Conservation (phyloP, 2,113 vertebrate genomes). For the Buteo buteo region DNA sequence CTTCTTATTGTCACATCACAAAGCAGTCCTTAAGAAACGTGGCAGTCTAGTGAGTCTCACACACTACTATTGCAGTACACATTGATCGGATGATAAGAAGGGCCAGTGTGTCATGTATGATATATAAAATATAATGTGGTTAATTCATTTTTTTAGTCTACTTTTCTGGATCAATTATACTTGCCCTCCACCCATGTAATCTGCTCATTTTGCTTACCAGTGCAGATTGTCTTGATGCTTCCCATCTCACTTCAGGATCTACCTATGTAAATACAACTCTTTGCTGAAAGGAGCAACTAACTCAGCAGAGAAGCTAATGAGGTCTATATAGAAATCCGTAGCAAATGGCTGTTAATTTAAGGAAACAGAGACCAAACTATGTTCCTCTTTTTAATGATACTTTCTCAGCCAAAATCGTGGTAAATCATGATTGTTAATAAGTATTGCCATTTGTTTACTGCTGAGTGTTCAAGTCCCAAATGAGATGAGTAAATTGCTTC, state of each 20-base stretch:
- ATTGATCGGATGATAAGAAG: neutral
- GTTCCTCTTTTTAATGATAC: neutral
- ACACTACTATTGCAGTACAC: neutral
- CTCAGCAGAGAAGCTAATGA: neutral
- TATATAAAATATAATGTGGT: neutral
- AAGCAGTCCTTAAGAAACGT: neutral
- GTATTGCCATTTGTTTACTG: neutral
- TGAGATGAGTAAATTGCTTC: neutral
- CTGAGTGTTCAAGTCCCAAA: neutral
- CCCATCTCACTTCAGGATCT: neutral
- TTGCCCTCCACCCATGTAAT: neutral
- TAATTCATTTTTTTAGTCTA: neutral
- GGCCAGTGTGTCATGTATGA: accelerated
- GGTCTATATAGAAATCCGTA: neutral
- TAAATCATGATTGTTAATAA: neutral
- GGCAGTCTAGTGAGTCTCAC: neutral
- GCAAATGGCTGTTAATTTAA: neutral
- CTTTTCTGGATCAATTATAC: neutral
- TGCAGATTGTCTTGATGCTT: neutral
- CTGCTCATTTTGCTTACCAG: neutral
- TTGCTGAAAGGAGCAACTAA: neutral
- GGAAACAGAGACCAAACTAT: neutral
- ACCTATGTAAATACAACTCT: neutral
- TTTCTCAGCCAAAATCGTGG: neutral
- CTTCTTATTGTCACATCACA: neutral